Evolutionary conservation across 2,797 vertebrate genomes (phyloP).

Genomic region (Gymnopithys bicolor): DNA sequence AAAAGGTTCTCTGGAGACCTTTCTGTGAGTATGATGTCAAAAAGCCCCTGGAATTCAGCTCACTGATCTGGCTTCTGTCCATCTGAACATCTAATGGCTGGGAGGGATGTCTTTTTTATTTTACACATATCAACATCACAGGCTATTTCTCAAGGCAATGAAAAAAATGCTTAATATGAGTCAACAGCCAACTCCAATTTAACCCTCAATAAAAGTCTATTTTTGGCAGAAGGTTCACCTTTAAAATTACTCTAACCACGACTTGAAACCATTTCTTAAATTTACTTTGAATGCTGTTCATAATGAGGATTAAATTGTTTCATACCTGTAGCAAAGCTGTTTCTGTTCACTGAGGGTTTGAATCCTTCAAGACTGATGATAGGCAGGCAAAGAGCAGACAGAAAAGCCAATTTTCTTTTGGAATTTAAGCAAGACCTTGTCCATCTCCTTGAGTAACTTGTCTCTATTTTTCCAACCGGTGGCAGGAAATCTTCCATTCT

Average conservation of each 20-base stretch:
- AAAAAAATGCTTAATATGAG: not conserved
- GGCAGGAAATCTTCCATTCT: constrained; percentile 32
- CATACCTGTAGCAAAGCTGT: not conserved
- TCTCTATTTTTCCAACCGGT: not conserved
- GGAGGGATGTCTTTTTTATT: not conserved
- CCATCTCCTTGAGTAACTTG: constrained; percentile 20
- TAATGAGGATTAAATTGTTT: constrained; percentile 1
- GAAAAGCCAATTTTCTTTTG: constrained; percentile 11
- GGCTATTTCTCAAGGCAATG: not conserved
- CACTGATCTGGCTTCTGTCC: not conserved
- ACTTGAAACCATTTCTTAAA: not conserved
- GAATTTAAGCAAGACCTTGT: constrained; percentile 22
- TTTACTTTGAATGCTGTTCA: not conserved
- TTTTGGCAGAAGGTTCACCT: not conserved
- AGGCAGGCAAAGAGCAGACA: not conserved
- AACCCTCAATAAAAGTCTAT: not conserved
- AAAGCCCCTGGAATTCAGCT: not conserved
- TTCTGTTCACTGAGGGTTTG: not conserved
- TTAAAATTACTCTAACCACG: not conserved
- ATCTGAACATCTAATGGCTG: not conserved
- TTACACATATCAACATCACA: not conserved
- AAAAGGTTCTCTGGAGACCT: not conserved
- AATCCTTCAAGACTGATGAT: not conserved
- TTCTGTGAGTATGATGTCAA: not conserved
- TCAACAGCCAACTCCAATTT: not conserved